Evolutionary conservation across 2,888 invertebrate genomes (phyloP), one percentile per base, ranked within the genome.

Genomic region (Mechanitis messenoides): DNA sequence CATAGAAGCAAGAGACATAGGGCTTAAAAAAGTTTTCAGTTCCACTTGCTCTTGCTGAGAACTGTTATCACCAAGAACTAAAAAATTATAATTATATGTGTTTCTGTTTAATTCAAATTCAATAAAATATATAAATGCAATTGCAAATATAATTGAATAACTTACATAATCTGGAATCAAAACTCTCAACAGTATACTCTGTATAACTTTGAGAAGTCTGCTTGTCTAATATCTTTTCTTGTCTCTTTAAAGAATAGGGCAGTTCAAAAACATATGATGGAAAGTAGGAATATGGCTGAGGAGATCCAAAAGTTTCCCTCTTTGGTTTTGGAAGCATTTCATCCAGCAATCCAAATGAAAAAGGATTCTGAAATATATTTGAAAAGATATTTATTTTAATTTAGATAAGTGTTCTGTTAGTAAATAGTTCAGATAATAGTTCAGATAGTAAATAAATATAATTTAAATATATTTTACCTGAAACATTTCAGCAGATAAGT

Each of bases 241-340:
- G 75, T 3, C 73, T 69, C 58, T 77, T 80, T 55, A 90, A 63
- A 35, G 85, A 81, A 68, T 75, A 91, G 33, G 90, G 91, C 60
- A 91, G 69, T 56, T 89, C 83, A 79, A 91, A 91, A 42, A 91
- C 74, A 73, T 89, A 80, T 11, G 85, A 76, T 0, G 91, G 91
- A 67, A 74, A 91, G 64, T 85, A 87, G 33, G 88, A 69, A 64
- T 91, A 91, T 5, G 91, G 91, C 61, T 88, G 79, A 2, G 87
- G 81, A 1, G 89, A 90, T 1, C 88, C 86, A 77, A 85, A 86
- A 1, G 67, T 57, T 67, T 85, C 84, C 54, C 73, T 72, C 6
- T 72, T 77, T 0, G 83, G 84, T 54, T 80, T 86, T 1, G 90
- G 90, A 2, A 91, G 77, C 87, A 91, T 89, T 65, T 86, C 79